Percentiles rank a stretch among this genome's conserved stretches.
These are phyloP conservation scores for Diorhabda sublineata DNA, from an alignment of 1,140 invertebrate species.

Conservation along the genomic window DNA sequence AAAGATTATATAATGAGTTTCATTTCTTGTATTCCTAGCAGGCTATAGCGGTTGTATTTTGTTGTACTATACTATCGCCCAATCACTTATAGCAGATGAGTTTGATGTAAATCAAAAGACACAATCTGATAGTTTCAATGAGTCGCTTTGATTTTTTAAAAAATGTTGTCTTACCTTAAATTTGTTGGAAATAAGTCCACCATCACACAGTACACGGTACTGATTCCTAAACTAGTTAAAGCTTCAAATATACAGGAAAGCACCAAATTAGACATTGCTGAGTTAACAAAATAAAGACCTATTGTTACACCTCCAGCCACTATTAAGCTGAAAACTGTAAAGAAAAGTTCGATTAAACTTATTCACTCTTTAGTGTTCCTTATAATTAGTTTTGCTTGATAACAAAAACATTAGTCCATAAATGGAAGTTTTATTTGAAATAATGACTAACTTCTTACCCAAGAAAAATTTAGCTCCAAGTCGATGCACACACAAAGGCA, in stretches of 20 bases:
- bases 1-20: too few relatives aligned
- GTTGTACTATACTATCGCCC: too few relatives aligned
- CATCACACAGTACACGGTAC: constrained; percentile 69
- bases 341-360: constrained; percentile 18
- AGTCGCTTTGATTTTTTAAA: too few relatives aligned
- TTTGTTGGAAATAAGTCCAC: constrained; percentile 75
- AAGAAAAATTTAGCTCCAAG: constrained; percentile 71
- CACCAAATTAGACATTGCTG: constrained; percentile 64
- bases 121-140: too few relatives aligned
- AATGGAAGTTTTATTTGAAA: background rate
- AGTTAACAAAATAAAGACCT: constrained; percentile 70
- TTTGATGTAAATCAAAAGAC: too few relatives aligned
- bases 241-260: constrained; percentile 73
- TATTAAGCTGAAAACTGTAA: constrained; percentile 66
- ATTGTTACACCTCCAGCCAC: constrained; percentile 69
- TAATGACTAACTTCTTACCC: constrained; percentile 48
- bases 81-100: too few relatives aligned
- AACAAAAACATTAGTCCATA: too few relatives aligned
- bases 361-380: too few relatives aligned
- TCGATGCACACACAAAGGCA: constrained; percentile 67
- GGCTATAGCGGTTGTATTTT: too few relatives aligned
- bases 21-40: too few relatives aligned
- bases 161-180: constrained; percentile 55
- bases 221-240: constrained; percentile 68
- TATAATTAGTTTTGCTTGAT: too few relatives aligned